Percentiles rank a stretch among this genome's conserved stretches.
phyloP scores from a whole-genome alignment of 2,113 vertebrate species.

The Antennarius striatus region DNA sequence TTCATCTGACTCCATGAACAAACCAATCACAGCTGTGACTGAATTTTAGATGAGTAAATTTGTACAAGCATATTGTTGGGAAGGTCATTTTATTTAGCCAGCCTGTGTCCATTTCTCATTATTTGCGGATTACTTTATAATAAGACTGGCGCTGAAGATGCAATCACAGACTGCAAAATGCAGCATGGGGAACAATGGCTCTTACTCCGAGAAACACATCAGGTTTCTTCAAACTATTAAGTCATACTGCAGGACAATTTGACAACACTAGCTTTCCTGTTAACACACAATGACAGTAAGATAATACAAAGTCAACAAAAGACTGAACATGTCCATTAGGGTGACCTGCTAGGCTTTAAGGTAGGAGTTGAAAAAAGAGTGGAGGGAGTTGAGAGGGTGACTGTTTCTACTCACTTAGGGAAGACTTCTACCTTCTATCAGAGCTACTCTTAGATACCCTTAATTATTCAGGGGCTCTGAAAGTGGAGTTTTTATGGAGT shows the following conservation, averaged over 20 bases:
- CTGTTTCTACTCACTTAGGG: slow-evolving; percentile 9
- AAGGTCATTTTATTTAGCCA: slow-evolving; percentile 42
- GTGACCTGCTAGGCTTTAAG: slow-evolving; percentile 19
- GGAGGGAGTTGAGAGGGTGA: slow-evolving; percentile 27
- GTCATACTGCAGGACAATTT: slow-evolving; percentile 2
- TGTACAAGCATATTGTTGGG: slow-evolving; percentile 1
- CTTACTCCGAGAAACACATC: slow-evolving; percentile 10
- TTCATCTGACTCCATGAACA: slow-evolving; percentile 11
- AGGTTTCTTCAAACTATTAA: slow-evolving; percentile 21
- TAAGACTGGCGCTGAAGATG: slow-evolving; percentile 34
- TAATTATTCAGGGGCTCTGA: slow-evolving; percentile 65
- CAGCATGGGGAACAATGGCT: slow-evolving; percentile 14
- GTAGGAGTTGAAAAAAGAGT: slow-evolving; percentile 14
- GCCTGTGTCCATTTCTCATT: slow-evolving; percentile 60
- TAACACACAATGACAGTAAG: background rate
- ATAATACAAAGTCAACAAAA: slow-evolving; percentile 8
- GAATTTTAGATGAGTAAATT: slow-evolving; percentile 36
- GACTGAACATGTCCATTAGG: slow-evolving; percentile 17
- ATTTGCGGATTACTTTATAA: slow-evolving; percentile 60
- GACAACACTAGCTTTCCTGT: background rate
- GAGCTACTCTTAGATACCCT: slow-evolving; percentile 47
- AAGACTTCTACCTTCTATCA: slow-evolving; percentile 52
- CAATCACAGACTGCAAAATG: slow-evolving; percentile 44
- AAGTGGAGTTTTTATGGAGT: slow-evolving; percentile 51
- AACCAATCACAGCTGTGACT: slow-evolving; percentile 27